phyloP scores from a whole-genome alignment of 2,797 vertebrate species.

The Todus mexicanus region DNA sequence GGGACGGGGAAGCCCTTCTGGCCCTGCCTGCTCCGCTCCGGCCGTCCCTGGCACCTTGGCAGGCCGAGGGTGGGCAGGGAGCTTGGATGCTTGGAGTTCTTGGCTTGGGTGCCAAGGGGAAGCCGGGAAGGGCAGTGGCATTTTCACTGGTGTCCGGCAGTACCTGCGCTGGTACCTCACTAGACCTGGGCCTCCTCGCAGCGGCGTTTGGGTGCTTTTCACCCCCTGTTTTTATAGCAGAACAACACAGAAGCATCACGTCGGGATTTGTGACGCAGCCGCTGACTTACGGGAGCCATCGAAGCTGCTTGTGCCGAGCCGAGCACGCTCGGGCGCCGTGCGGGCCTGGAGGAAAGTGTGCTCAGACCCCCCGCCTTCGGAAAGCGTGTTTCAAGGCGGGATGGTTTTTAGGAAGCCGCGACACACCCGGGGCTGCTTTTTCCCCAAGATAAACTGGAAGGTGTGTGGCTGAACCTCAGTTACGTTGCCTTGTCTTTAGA shows the following conservation, averaged over 20 bases:
- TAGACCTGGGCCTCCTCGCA: too few relatives aligned
- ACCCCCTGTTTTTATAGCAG: too few relatives aligned
- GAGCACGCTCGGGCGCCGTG: too few relatives aligned
- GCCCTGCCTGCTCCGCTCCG: not conserved
- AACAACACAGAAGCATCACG: not conserved
- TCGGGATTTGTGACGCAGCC: not conserved
- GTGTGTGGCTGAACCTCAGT: not conserved
- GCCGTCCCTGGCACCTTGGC: not conserved
- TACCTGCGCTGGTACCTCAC: not conserved
- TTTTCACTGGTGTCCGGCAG: not conserved
- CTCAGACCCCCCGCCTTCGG: too few relatives aligned
- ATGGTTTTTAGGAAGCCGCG: too few relatives aligned
- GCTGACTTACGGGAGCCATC: not conserved
- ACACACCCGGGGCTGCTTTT: too few relatives aligned
- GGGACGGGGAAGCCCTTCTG: not conserved
- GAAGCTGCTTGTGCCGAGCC: too few relatives aligned
- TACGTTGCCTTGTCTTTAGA: not conserved
- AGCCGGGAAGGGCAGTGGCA: fast-evolving
- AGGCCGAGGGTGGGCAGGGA: not conserved
- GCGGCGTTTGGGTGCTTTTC: too few relatives aligned
- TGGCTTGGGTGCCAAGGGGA: fast-evolving
- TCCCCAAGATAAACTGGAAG: too few relatives aligned
- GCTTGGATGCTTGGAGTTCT: too few relatives aligned
- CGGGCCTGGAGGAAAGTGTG: too few relatives aligned
- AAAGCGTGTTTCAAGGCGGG: too few relatives aligned